Percentiles rank a stretch among this genome's conserved stretches.
Conservation (phyloP, 2,888 invertebrate species). For the Eupithecia vulgata region DNA sequence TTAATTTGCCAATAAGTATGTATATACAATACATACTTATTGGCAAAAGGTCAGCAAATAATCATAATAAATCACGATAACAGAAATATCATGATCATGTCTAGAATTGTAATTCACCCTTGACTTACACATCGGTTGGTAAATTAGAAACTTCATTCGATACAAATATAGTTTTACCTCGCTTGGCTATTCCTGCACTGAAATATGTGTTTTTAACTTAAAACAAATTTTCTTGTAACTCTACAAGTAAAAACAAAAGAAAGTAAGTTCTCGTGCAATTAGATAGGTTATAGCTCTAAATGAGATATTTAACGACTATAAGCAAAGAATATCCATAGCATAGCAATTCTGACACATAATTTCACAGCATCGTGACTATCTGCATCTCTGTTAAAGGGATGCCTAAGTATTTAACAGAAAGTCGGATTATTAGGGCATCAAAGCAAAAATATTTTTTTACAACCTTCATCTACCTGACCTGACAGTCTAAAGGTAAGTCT, state of each 20-base stretch:
- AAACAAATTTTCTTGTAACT: slow-evolving; percentile 15
- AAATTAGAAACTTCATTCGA: neutral
- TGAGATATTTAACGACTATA: slow-evolving; percentile 30
- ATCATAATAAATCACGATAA: no score
- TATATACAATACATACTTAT: neutral
- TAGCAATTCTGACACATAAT: slow-evolving; percentile 44
- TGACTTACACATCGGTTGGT: neutral
- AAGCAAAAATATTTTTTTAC: neutral
- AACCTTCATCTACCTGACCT: no score
- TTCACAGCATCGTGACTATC: slow-evolving; percentile 55
- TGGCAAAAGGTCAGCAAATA: neutral
- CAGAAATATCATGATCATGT: slow-evolving; percentile 1
- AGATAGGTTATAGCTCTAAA: slow-evolving; percentile 36
- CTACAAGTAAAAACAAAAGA: neutral
- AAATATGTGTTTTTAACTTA: no score
- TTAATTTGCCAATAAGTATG: neutral
- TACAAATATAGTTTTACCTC: neutral
- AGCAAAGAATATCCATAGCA: slow-evolving; percentile 34
- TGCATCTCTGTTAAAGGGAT: slow-evolving; percentile 29
- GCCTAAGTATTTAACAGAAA: slow-evolving; percentile 1
- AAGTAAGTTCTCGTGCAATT: slow-evolving; percentile 23
- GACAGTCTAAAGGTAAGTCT: neutral
- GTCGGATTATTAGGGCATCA: slow-evolving; percentile 12
- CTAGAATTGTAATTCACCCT: neutral
- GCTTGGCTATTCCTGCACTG: neutral